These are phyloP conservation scores for Melinaea marsaeus DNA, from an alignment of 2,888 invertebrate species.

Conservation along the genomic window DNA sequence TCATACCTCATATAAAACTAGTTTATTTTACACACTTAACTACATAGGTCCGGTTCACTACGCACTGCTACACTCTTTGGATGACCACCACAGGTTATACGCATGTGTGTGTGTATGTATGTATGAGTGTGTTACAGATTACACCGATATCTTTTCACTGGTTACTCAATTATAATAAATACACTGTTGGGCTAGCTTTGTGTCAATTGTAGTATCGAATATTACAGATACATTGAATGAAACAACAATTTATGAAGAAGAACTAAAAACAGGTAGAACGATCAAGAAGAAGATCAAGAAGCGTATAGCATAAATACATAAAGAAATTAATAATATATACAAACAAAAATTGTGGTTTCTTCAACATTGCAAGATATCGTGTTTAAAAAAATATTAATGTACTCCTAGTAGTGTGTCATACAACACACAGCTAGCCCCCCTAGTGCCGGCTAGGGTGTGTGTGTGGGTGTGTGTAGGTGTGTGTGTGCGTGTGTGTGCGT, in stretches of 20 bases:
- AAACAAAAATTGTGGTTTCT: too few relatives aligned
- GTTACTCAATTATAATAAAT: too few relatives aligned
- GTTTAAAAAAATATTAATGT: too few relatives aligned
- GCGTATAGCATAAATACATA: background rate
- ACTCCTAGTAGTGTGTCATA: background rate
- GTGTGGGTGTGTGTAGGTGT: slow-evolving; percentile 26
- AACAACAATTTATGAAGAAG: too few relatives aligned
- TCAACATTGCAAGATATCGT: too few relatives aligned
- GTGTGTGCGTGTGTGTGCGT: slow-evolving; percentile 21
- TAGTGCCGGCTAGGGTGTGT: slow-evolving; percentile 34
- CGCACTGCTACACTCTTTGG: slow-evolving; percentile 51
- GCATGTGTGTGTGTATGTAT: background rate
- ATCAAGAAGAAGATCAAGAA: too few relatives aligned
- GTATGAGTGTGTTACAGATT: background rate
- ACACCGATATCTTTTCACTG: too few relatives aligned
- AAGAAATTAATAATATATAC: too few relatives aligned
- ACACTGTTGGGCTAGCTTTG: background rate
- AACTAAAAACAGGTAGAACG: too few relatives aligned
- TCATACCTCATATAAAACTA: slow-evolving; percentile 39
- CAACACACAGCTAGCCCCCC: slow-evolving; percentile 17
- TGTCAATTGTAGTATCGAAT: too few relatives aligned
- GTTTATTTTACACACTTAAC: slow-evolving; percentile 40
- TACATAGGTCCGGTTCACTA: slow-evolving; percentile 52
- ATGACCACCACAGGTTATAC: slow-evolving; percentile 20
- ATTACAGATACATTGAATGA: too few relatives aligned